Evolutionary conservation across 2,797 vertebrate species (phyloP).

Genomic region (Taeniopygia guttata): DNA sequence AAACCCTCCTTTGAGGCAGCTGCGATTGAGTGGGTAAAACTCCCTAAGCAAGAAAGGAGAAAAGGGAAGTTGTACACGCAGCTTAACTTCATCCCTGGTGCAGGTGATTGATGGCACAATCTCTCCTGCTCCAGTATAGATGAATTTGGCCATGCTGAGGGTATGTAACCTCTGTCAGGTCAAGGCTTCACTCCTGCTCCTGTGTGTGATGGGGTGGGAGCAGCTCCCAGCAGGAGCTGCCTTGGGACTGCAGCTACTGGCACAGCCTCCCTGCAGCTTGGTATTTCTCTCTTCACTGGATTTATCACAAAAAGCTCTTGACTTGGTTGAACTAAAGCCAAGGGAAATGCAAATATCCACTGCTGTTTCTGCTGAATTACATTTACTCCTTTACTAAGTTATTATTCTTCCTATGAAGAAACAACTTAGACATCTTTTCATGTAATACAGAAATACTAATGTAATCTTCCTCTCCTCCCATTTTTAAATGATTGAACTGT

Average conservation of each 20-base stretch:
- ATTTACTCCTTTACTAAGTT: not conserved
- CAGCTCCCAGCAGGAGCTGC: not conserved
- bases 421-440: not conserved
- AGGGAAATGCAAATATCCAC: not conserved
- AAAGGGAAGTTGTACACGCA: not conserved
- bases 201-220: accelerated
- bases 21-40: not conserved
- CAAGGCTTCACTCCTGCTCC: not conserved
- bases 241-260: not conserved
- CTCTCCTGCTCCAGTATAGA: not conserved
- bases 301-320: not conserved
- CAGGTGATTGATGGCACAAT: not conserved
- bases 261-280: not conserved
- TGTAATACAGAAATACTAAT: not conserved
- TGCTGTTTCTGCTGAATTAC: not conserved
- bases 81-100: not conserved
- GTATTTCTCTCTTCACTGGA: not conserved
- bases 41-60: not conserved
- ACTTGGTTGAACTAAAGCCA: not conserved
- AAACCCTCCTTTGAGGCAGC: conserved; percentile 14
- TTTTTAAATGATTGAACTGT: not conserved
- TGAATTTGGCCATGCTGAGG: not conserved
- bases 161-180: not conserved
- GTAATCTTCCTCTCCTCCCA: not conserved
- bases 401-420: not conserved